These are phyloP conservation scores for Drosophila subobscura DNA, from an alignment of 1,140 invertebrate species.

Conservation along the genomic window DNA sequence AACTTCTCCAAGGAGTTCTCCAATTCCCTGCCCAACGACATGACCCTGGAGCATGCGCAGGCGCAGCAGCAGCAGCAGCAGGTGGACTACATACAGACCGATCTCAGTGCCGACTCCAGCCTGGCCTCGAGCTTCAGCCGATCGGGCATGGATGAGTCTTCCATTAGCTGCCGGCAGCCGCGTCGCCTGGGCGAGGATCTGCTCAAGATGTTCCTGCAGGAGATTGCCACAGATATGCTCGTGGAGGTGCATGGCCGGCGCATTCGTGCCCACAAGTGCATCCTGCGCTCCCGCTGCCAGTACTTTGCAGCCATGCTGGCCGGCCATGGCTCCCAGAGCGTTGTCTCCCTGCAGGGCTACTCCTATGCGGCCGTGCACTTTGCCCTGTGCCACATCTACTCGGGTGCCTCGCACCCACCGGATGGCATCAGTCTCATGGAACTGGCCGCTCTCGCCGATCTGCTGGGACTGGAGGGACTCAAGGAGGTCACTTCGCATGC, in stretches of 20 bases:
- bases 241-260: constrained; percentile 91
- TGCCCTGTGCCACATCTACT: constrained; percentile 95
- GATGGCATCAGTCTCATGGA: constrained; percentile 93
- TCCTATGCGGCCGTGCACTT: constrained; percentile 94
- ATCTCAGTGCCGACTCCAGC: constrained; percentile 79
- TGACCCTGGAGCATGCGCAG: constrained; percentile 57
- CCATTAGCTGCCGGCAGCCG: constrained; percentile 83
- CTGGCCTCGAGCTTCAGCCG: constrained; percentile 81
- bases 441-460: constrained; percentile 93
- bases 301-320: constrained; percentile 96
- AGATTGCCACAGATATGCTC: constrained; percentile 93
- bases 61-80: constrained; percentile 47
- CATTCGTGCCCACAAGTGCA: constrained; percentile 95
- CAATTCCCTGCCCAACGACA: constrained; percentile 75
- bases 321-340: constrained; percentile 91
- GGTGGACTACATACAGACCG: constrained; percentile 78
- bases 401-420: constrained; percentile 92
- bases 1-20: constrained; percentile 83
- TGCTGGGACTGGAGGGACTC: constrained; percentile 93
- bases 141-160: constrained; percentile 83
- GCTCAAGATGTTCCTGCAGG: constrained; percentile 94
- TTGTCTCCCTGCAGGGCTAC: constrained; percentile 93
- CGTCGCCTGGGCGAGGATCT: constrained; percentile 91
- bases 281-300: constrained; percentile 93
- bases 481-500: constrained; percentile 95